Evolutionary conservation across 2,797 vertebrate species (phyloP), one percentile per base, ranked within the genome.

Genomic region (Cyclopterus lumpus): DNA sequence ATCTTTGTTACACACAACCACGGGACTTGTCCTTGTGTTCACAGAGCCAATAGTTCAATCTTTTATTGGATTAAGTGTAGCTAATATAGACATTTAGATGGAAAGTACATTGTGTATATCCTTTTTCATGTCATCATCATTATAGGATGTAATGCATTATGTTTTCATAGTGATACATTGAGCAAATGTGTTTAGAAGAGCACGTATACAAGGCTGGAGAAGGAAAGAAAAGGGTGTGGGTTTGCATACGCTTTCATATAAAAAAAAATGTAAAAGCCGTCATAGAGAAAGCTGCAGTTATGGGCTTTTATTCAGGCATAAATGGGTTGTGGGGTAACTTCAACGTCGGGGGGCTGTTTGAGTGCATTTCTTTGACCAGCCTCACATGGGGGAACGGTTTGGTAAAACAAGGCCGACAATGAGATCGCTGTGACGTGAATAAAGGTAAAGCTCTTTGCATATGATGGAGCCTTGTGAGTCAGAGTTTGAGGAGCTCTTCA

Each of bases 401-500:
- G 73, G 80, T 81, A 48, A 86, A 88, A 80, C 84, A 78, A 69
- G 44, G 22, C 57, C 30, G 74, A 83, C 86, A 84, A 88, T 80
- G 73, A 67, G 36, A 18, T 11, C n/a, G 63, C 83, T 92, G 90
- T 90, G 87, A 91, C 84, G 80, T 90, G 73, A 78, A 80, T 58
- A 86, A 78, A n/a, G n/a, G 73, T 80, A 69, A 77, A 58, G 78
- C 74, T 79, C 80, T 83, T 81, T 77, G 79, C 79, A 86, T 87
- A 82, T 77, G 73, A 73, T 58, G 63, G 71, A 75, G 73, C 67
- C 73, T 16, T 34, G 40, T 12, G 67, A 57, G 26, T 51, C 42
- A 32, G 59, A 80, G 73, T 72, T 67, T 79, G 62, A 82, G 82
- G 75, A 55, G 82, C 86, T 62, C 81, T 84, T 74, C 75, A 61